Evolutionary conservation across 2,888 invertebrate species (phyloP), one percentile per base, ranked within the genome.

Genomic region (Calliopum simillimum): DNA sequence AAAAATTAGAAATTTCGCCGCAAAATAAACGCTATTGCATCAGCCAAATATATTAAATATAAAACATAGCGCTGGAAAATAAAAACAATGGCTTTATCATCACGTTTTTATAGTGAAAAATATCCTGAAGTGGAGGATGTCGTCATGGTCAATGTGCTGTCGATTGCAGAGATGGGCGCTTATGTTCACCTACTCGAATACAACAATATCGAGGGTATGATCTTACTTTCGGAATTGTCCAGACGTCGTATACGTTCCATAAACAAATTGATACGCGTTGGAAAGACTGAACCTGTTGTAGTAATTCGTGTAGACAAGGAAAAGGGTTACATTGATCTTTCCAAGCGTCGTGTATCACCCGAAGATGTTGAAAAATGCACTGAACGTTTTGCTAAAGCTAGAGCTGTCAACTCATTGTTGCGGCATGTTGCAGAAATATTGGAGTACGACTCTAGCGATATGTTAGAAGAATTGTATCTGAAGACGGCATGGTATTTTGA

Each of bases 251-350:
- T 99, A 79, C 91, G 99, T 75, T 99, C 99, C 71, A 99, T 99
- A 83, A 99, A 99, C 88, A 99, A 99, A 89, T 89, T 99, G 79
- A 99, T 99, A 85, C 91, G 99, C 78, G 98, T 99, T 64, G 99
- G 99, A 55, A 95, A 99, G 88, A 98, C 96, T 65, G 99, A 99
- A 87, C 99, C 98, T 33, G 99, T 99, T 16, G 98, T 99, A 59
- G 99, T 99, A 71, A 99, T 99, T 85, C 91, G 99, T 88, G 99
- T 99, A 23, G 99, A 99, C 86, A 98, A 98, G 89, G 98, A 99
- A 81, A 99, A 99, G 90, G 99, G 99, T 91, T 99, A 99, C 86
- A 99, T 99, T 86, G 99, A 99, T 91, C 90, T 99, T 80, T 99
- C 99, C 74, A 99, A 99, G 88, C 91, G 99, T 85, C 92, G 99